phyloP scores from a whole-genome alignment of 2,888 invertebrate species.

The Cyaniris semiargus region DNA sequence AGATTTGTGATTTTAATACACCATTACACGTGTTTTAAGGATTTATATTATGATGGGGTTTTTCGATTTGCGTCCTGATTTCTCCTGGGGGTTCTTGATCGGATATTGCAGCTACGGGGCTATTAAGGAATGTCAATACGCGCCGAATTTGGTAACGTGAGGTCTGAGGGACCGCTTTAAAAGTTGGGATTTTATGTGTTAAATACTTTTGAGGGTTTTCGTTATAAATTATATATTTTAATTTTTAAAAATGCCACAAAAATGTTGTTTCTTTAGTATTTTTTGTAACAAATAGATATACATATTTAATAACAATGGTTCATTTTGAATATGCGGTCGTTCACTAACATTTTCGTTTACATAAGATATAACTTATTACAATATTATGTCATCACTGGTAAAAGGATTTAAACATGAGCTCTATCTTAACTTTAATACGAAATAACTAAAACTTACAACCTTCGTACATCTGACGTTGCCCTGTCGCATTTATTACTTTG shows the following conservation, averaged over 20 bases:
- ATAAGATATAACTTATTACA: too few species aligned
- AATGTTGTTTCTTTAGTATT: too few species aligned
- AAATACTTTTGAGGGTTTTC: background rate
- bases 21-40: background rate
- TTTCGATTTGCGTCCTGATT: constrained; percentile 19
- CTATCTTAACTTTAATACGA: too few species aligned
- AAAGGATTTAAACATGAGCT: too few species aligned
- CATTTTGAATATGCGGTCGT: background rate
- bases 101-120: constrained; percentile 21
- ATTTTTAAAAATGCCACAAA: too few species aligned
- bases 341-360: too few species aligned
- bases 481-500: constrained; percentile 8
- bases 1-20: background rate
- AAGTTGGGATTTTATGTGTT: background rate
- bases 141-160: background rate
- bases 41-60: background rate
- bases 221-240: too few species aligned
- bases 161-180: background rate
- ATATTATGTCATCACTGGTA: too few species aligned
- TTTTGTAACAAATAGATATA: background rate
- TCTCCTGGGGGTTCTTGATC: constrained; percentile 9
- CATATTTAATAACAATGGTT: background rate
- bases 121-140: constrained; percentile 26
- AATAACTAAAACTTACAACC: background rate
- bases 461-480: background rate